Evolutionary conservation across 30 jellyfish, hydroid and myxozoan species (phyloP).

Genomic region (Turritopsis rubra): DNA sequence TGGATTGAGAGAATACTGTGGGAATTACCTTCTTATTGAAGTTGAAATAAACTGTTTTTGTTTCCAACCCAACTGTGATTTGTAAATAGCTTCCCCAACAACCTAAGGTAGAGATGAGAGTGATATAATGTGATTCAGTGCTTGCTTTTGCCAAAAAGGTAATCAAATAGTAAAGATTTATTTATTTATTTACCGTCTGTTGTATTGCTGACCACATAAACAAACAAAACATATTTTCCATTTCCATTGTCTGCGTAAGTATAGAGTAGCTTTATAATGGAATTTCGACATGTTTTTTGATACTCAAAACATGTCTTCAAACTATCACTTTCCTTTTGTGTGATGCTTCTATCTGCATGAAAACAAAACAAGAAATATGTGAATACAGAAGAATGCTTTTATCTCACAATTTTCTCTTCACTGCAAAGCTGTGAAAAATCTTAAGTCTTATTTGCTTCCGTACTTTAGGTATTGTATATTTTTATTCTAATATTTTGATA

Average conservation of each 20-base stretch:
- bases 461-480: no score
- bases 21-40: background rate
- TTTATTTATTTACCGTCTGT: background rate
- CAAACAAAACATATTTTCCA: background rate
- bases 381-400: no score
- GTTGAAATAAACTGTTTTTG: background rate
- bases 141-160: no score
- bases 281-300: background rate
- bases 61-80: background rate
- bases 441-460: no score
- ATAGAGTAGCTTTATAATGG: background rate
- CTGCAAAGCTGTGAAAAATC: no score
- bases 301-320: background rate
- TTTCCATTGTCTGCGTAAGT: background rate
- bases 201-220: background rate
- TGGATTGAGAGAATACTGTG: no score
- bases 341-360: background rate
- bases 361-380: no score
- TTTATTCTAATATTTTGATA: no score
- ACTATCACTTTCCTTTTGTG: background rate
- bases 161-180: background rate
- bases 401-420: no score
- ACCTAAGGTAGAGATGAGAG: background rate
- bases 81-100: background rate
- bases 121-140: no score